Percentiles rank a stretch among this genome's conserved stretches.
Conservation (phyloP, 2,113 vertebrate species). For the Phainopepla nitens region DNA sequence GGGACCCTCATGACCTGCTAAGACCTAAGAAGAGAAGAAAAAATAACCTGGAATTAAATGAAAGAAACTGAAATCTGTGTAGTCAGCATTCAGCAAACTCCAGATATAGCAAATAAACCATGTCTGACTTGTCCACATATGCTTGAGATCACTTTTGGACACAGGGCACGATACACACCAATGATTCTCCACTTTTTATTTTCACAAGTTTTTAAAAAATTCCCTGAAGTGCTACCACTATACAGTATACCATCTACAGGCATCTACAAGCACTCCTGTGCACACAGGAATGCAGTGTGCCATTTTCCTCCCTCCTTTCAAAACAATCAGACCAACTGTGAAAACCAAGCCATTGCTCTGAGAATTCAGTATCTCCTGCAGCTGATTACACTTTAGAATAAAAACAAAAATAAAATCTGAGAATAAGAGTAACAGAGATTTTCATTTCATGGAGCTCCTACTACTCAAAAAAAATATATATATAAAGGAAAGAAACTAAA, state of each 20-base stretch:
- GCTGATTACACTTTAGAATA: neutral
- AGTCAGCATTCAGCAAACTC: neutral
- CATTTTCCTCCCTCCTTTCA: neutral
- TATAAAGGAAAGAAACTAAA: neutral
- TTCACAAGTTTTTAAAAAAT: neutral
- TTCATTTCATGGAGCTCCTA: neutral
- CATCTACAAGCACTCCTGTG: neutral
- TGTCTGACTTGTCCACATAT: neutral
- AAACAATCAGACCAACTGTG: neutral
- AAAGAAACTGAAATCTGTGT: neutral
- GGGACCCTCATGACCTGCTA: constrained; percentile 91
- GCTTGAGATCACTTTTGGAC: neutral
- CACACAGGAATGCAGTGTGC: neutral
- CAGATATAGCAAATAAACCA: neutral
- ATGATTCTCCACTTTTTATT: neutral
- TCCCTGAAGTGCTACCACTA: neutral
- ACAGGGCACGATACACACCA: neutral
- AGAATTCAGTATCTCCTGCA: neutral
- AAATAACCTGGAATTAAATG: neutral
- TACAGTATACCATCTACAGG: no score
- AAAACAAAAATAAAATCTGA: neutral
- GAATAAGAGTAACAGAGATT: neutral
- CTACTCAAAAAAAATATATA: neutral
- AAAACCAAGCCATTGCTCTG: neutral
- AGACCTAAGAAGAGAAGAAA: constrained; percentile 71